Evolutionary conservation across 2,113 vertebrate genomes (phyloP).

Genomic region (Dipodomys merriami): DNA sequence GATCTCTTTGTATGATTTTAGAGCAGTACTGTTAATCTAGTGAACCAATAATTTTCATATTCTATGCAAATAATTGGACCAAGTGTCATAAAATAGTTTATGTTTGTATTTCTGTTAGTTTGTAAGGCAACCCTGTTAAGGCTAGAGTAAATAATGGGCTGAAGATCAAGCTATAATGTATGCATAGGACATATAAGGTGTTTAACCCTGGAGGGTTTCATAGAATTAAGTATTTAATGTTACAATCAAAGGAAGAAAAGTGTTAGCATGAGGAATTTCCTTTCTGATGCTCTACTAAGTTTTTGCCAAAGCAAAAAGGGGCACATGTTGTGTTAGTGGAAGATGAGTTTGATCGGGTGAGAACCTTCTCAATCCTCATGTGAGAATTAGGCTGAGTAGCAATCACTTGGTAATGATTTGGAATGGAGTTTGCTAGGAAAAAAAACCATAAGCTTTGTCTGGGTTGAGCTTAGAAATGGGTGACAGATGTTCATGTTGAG

Average conservation of each 20-base stretch:
- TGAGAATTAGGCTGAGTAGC: conserved; percentile 60
- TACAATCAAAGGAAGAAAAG: conserved; percentile 49
- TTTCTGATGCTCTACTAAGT: conserved; percentile 35
- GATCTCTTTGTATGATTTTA: not conserved
- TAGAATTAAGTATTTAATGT: conserved; percentile 36
- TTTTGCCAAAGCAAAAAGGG: conserved; percentile 65
- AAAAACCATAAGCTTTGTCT: conserved; percentile 74
- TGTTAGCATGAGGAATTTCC: conserved; percentile 56
- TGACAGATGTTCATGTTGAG: conserved; percentile 84
- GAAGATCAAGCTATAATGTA: conserved; percentile 12
- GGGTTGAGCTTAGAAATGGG: conserved; percentile 74
- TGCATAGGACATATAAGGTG: not conserved
- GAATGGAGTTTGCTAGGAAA: conserved; percentile 74
- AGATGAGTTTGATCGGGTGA: conserved; percentile 55
- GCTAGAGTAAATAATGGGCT: not conserved
- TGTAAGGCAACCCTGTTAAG: not conserved
- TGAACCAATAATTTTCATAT: not conserved
- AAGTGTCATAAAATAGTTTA: conserved; percentile 9
- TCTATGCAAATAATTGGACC: conserved; percentile 4
- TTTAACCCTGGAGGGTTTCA: conserved; percentile 55
- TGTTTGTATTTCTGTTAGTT: conserved; percentile 26
- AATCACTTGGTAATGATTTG: conserved; percentile 79
- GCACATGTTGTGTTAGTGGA: conserved; percentile 42
- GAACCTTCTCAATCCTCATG: conserved; percentile 51
- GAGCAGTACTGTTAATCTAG: not conserved